A percentile compares a stretch with the other conserved stretches of the same genome.
Evolutionary conservation across 2,113 vertebrate genomes (phyloP).

Genomic region (Xenopus tropicalis): DNA sequence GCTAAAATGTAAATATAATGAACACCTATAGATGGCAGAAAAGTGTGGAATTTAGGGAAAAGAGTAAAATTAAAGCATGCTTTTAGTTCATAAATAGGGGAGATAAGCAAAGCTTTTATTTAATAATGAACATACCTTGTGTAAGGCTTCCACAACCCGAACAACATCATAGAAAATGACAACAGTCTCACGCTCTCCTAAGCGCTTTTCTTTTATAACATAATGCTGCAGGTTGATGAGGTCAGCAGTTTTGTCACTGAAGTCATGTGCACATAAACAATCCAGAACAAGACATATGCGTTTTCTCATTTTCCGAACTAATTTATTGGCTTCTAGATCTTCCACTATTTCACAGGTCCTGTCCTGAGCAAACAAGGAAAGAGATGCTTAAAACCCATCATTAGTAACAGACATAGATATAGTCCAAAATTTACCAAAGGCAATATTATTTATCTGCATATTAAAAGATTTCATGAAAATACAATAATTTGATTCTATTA

Average conservation of each 20-base stretch:
- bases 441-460: rapidly evolving
- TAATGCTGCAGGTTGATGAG: constrained; percentile 98
- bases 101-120: neutral
- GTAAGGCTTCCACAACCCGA: constrained; percentile 93
- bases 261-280: constrained; percentile 95
- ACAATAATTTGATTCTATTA: neutral
- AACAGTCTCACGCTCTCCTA: constrained; percentile 92
- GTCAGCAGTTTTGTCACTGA: constrained; percentile 94
- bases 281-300: constrained; percentile 95
- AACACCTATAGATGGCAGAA: too few species aligned
- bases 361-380: constrained; percentile 65
- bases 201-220: constrained; percentile 95
- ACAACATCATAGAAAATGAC: constrained; percentile 98
- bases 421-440: too few species aligned
- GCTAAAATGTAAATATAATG: too few species aligned
- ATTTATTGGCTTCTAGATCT: constrained; percentile 81
- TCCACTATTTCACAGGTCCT: constrained; percentile 90
- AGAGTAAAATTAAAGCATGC: too few species aligned
- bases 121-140: constrained; percentile 73
- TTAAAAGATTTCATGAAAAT: neutral
- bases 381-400: neutral
- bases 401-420: too few species aligned
- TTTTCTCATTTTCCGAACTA: constrained; percentile 90
- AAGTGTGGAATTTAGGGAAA: too few species aligned
- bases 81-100: too few species aligned